A percentile compares a stretch with the other conserved stretches of the same genome.
phyloP scores from a whole-genome alignment of 30 jellyfish, hydroid and myxozoan genomes.

The Catostylus mosaicus region DNA sequence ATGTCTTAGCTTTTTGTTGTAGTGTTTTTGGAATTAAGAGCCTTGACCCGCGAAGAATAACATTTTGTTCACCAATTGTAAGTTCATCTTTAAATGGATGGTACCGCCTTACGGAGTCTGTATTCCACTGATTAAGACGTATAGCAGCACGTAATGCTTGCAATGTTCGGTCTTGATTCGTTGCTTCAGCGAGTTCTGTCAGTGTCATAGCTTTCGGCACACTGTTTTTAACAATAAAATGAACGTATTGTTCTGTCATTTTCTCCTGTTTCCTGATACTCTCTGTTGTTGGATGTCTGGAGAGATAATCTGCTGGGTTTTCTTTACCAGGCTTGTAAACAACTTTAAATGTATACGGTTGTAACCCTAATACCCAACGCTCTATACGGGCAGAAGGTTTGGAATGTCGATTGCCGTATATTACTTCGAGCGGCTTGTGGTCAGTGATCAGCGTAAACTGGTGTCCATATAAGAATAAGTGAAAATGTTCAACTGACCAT shows the following conservation, averaged over 20 bases:
- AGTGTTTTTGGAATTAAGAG: constrained; percentile 46
- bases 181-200: constrained; percentile 56
- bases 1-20: constrained; percentile 48
- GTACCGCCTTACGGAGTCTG: constrained; percentile 12
- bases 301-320: no score
- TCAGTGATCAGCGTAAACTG: no score
- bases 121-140: constrained; percentile 38
- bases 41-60: constrained; percentile 51
- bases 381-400: constrained; percentile 57
- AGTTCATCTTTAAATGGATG: constrained; percentile 38
- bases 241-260: constrained; percentile 63
- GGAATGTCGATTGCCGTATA: constrained; percentile 47
- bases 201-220: constrained; percentile 68
- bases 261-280: constrained; percentile 14
- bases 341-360: constrained; percentile 46
- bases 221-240: constrained; percentile 33
- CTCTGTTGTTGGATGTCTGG: constrained; percentile 48
- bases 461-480: no score
- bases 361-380: constrained; percentile 53
- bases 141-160: constrained; percentile 49
- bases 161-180: constrained; percentile 40
- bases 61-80: constrained; percentile 35
- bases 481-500: no score
- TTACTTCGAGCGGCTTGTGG: constrained; percentile 43
- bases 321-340: constrained; percentile 51